Base-by-base conservation (phyloP, 2,797 vertebrate species). In the Coregonus ussuriensis region DNA sequence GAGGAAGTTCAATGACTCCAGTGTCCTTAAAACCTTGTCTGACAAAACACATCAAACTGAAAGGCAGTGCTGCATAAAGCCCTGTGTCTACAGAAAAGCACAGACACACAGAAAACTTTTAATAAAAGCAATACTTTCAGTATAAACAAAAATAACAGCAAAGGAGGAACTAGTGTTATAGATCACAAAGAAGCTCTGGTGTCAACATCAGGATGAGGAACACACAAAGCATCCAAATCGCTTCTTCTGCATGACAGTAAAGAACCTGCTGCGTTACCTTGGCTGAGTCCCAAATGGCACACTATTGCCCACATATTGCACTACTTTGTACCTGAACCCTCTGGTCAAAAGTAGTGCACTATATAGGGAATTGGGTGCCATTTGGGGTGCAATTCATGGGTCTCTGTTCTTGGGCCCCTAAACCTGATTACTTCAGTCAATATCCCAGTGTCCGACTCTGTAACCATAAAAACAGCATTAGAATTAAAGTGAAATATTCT, bases 11-110 rank as follows among this genome's bases (percentile, higher is more conserved):
- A 11, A 59, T 66, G 25, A 15, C 56, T 37, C 18, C 52, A 21
- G 21, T 31, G 56, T 52, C 47, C 74, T 52, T 75, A 52, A 29
- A 67, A 74, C 16, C 16, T 35, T n/a, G 4, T 82, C 37, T 21
- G 37, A 69, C 74, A 69, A 37, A 77, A 47, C 37, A 71, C 70
- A 71, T 77, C 7, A 37, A 77, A 76, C 52, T 72, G 63, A 54
- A 37, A 31, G n/a, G 18, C 1, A 78, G 63, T 3, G 41, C 63
- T 68, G 37, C 54, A 69, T 33, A 77, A 41, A n/a, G 29, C 41
- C 53, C 37, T 62, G n/a, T 70, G 1, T 21, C n/a, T 51, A 66
- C 73, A 62, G 68, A 77, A 72, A 54, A 76, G 66, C 66, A 77
- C 72, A 67, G 59, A 71, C 65, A 77, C n/a, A 18, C 18, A 18